Percentiles rank a stretch among this genome's conserved stretches.
phyloP scores from a whole-genome alignment of 2,113 vertebrate species.

The Python bivittatus region DNA sequence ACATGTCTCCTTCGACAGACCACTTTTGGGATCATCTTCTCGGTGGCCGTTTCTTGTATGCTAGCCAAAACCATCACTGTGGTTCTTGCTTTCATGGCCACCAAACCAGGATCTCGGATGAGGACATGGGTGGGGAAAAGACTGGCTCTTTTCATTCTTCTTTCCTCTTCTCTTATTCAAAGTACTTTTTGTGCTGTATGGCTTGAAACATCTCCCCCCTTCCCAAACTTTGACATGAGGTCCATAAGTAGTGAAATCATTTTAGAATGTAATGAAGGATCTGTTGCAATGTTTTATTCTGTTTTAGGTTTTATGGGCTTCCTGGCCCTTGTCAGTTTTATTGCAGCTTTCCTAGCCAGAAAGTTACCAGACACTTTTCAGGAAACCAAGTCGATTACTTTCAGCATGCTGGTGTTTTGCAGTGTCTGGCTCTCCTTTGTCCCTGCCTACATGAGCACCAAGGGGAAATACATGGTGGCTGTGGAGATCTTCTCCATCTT shows the following conservation, averaged over 20 bases:
- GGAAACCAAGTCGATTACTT: background rate
- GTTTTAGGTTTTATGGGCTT: background rate
- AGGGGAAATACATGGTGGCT: background rate
- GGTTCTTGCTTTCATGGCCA: background rate
- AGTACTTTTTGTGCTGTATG: background rate
- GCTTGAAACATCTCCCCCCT: background rate
- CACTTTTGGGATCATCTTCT: background rate
- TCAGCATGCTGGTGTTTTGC: background rate
- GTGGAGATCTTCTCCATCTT: background rate
- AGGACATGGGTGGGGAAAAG: background rate
- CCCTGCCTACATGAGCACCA: background rate
- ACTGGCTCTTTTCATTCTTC: background rate
- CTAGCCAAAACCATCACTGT: background rate
- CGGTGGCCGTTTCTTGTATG: background rate
- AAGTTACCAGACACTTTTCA: background rate
- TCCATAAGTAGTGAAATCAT: background rate
- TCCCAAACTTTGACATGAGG: background rate
- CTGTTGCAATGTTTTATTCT: background rate
- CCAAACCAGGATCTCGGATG: background rate
- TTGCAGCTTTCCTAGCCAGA: background rate
- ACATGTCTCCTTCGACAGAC: background rate
- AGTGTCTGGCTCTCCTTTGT: background rate
- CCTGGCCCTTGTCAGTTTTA: background rate
- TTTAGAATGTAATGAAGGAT: background rate
- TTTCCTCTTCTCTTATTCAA: background rate